Base-by-base conservation (phyloP, 1,140 invertebrate genomes). In the Ladona fulva region DNA sequence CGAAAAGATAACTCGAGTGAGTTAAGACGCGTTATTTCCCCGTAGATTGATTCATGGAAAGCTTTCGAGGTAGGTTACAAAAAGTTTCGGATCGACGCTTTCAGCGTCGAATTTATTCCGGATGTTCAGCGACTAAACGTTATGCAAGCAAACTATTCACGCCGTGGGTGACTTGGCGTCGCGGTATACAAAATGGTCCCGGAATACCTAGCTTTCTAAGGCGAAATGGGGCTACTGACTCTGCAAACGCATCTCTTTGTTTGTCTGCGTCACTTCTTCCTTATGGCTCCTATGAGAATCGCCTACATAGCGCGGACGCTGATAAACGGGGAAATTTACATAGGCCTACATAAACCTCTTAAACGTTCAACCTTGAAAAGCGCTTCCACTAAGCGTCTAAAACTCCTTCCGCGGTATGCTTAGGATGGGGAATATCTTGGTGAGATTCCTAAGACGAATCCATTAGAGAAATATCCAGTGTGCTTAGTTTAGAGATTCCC, bases 391-490 rank as follows among this genome's bases (percentile, higher is more conserved):
- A 66, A 66, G 52, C 52, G 29, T 37, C 29, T 37, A 37, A 37
- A 37, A 37, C 29, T 37, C 14, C 52, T 66, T 22, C 52, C 52
- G 52, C 52, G 52, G 16, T 22, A 19, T 66, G 16, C 52, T 22
- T 22, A 19, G 52, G 52, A 66, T 5, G n/a, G 3, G n/a, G n/a
- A 66, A 66, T 66, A 22, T 12, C 52, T 66, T 22, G n/a, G 52
- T 66, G 52, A 22, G 14, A 16, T 22, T 66, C 52, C 52, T 66
- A 66, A 66, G 14, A 66, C 52, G 52, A 66, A 66, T 66, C 52
- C 52, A 66, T 66, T 66, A 66, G 52, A 66, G 52, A 66, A 66
- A 66, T 66, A 66, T 66, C 52, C 52, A 66, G n/a, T 66, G 52
- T 66, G 52, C 52, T 19, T 16, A n/a, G n/a, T n/a, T n/a, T n/a